Evolutionary conservation across 2,113 vertebrate genomes (phyloP), one percentile per base, ranked within the genome.

Genomic region (Varanus komodoensis): DNA sequence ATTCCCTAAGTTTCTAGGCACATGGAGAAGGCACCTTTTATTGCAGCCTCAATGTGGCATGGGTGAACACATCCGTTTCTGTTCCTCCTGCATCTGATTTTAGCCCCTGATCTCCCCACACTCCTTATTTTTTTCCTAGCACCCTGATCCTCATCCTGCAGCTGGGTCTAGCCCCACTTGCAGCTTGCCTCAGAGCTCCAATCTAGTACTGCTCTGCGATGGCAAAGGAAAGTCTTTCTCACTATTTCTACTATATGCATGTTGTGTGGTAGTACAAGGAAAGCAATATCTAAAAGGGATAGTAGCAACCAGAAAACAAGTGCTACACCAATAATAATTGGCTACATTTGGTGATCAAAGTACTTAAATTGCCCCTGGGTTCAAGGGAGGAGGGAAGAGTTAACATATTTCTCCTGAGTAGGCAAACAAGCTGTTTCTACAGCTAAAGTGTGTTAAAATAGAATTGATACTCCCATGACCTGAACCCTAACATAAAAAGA

Each of bases 311-410:
- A 38, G 9, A 29, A 89, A 61, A 12, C 77, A 88, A 54, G 54
- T 80, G 44, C 34, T 88, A 32, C 27, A 57, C 50, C 52, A 89
- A 82, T 52, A 87, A 87, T 71, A 81, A 32, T 44, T 44, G 74
- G 68, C 57, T 73, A 19, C 32, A 61, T 73, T 82, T 89, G 68
- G 61, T 73, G 87, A n/a, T 67, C 74, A 25, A 89, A 82, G 25
- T 57, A 57, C 79, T 29, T n/a, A 44, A 9, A 69, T 69, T 57
- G 34, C 14, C 17, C 14, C 21, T 69, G n/a, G 34, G 68, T 67
- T 82, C 67, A 89, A 82, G 79, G 71, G 34, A 61, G 44, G 1
- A 34, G 44, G 57, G 75, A 68, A 14, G 32, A 21, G 67, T 29
- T 8, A 17, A 34, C 57, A 71, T 71, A 15, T n/a, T 38, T 73